Conservation (phyloP, 2,113 vertebrate species). For the Python bivittatus region DNA sequence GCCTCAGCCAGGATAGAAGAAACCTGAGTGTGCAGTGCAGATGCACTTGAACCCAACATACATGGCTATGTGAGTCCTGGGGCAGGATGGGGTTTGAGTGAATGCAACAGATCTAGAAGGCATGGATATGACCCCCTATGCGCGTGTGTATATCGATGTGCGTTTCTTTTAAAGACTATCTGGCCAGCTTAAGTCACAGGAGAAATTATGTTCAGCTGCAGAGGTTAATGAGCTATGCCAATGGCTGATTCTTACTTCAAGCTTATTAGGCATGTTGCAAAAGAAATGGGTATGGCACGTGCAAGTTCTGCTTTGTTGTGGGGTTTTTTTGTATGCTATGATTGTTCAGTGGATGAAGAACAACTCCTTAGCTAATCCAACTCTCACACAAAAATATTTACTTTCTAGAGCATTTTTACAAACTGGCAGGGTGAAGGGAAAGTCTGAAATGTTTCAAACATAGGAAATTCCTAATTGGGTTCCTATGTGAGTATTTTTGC, state of each 20-base stretch:
- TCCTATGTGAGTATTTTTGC: neutral
- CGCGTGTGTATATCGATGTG: neutral
- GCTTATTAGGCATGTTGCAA: neutral
- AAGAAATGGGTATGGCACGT: neutral
- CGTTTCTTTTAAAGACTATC: neutral
- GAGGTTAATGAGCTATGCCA: neutral
- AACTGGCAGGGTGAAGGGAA: neutral
- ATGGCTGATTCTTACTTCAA: neutral
- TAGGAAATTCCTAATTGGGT: neutral
- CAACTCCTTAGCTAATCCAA: neutral
- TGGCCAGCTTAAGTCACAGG: neutral
- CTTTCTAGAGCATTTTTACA: neutral
- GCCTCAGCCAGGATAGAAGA: neutral
- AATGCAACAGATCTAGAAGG: neutral
- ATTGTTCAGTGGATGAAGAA: neutral
- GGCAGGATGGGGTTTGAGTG: neutral
- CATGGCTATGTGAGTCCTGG: neutral
- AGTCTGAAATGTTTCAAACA: neutral
- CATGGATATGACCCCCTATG: neutral
- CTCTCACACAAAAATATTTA: neutral
- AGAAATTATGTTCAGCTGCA: neutral
- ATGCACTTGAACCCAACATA: too few species aligned
- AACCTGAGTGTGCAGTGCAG: neutral
- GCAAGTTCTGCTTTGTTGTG: neutral
- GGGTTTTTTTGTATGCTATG: neutral